phyloP scores from a whole-genome alignment of 2,113 vertebrate species.

The Channa argus region DNA sequence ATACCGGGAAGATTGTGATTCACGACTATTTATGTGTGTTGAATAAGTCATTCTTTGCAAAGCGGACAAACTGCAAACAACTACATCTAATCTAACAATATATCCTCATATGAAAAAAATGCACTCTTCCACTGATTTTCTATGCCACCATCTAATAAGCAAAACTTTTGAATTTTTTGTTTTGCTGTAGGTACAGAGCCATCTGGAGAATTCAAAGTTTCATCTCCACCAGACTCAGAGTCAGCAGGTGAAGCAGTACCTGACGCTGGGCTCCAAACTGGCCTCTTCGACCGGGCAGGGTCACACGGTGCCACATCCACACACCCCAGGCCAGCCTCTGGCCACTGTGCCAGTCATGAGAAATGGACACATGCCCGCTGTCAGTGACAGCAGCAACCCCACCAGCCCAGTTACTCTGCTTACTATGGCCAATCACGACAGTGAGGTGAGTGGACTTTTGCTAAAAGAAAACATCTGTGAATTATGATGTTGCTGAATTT shows the following conservation, averaged over 20 bases:
- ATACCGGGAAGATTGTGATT: slow-evolving; percentile 4
- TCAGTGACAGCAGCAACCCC: slow-evolving; percentile 77
- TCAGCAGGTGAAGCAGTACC: slow-evolving; percentile 92
- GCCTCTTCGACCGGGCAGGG: slow-evolving; percentile 82
- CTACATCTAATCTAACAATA: too few relatives aligned
- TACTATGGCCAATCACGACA: slow-evolving; percentile 85
- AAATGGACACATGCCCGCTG: slow-evolving; percentile 82
- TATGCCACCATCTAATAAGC: neutral
- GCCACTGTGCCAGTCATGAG: slow-evolving; percentile 82
- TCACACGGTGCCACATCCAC: slow-evolving; percentile 79
- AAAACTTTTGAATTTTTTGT: neutral
- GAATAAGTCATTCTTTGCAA: slow-evolving; percentile 4
- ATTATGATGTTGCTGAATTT: neutral
- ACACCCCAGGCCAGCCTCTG: slow-evolving; percentile 75
- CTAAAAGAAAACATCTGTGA: slow-evolving; percentile 5
- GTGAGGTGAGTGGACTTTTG: slow-evolving; percentile 80
- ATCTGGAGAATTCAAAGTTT: slow-evolving; percentile 92
- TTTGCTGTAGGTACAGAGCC: slow-evolving; percentile 87
- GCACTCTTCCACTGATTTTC: neutral
- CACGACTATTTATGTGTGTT: neutral
- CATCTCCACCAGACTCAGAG: slow-evolving; percentile 89
- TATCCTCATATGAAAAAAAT: neutral
- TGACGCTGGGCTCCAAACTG: slow-evolving; percentile 90
- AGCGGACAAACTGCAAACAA: neutral
- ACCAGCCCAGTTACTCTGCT: slow-evolving; percentile 87